Conservation (phyloP, 2,888 invertebrate genomes). For the Oscheius sp. region DNA sequence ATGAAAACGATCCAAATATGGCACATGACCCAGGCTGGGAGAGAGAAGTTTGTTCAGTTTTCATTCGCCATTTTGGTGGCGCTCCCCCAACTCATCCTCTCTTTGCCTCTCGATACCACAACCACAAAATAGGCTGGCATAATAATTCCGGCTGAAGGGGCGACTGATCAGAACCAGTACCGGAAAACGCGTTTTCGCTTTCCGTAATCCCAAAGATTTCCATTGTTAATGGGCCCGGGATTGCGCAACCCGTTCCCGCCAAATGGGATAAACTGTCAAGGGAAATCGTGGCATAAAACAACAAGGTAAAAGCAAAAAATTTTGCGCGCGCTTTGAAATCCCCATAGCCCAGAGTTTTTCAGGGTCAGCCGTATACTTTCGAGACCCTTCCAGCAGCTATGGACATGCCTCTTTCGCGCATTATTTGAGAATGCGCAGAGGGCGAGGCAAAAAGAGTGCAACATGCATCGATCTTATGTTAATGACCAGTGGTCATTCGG, state of each 20-base stretch:
- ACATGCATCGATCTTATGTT: conserved; percentile 30
- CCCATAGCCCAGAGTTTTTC: background rate
- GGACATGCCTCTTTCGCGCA: conserved; percentile 25
- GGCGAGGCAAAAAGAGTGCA: conserved; percentile 29
- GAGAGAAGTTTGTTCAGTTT: too few species aligned
- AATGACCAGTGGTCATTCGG: conserved; percentile 30
- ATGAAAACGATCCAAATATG: background rate
- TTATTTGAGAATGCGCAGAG: conserved; percentile 27
- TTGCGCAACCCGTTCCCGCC: conserved; percentile 28
- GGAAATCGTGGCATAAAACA: background rate
- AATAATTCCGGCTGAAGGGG: background rate
- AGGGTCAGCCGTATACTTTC: background rate
- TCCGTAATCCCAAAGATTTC: conserved; percentile 27
- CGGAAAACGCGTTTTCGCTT: conserved; percentile 29
- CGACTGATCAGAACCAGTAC: conserved; percentile 25
- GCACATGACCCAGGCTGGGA: background rate
- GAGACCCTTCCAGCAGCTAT: conserved; percentile 8
- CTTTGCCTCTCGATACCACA: background rate
- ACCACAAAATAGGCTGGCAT: background rate
- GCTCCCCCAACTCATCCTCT: too few species aligned
- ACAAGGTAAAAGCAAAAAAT: background rate
- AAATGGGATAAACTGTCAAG: conserved; percentile 21
- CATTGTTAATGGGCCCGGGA: conserved; percentile 30
- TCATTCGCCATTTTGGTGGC: too few species aligned
- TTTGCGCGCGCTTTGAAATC: background rate